A percentile compares a stretch with the other conserved stretches of the same genome.
Evolutionary conservation across 2,797 vertebrate species (phyloP).

Genomic region (Ataeniobius toweri): DNA sequence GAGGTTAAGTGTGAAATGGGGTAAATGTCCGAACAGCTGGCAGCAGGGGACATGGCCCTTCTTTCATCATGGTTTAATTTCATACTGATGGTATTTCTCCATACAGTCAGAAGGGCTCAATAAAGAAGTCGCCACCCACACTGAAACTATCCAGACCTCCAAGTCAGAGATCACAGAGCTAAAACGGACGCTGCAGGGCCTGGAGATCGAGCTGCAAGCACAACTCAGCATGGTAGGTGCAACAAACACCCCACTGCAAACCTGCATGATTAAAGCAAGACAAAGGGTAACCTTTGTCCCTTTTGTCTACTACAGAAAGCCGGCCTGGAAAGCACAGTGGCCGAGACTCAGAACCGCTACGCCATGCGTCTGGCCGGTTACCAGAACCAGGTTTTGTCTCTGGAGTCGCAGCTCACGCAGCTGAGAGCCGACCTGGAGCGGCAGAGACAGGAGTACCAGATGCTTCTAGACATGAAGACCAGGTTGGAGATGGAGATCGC

Average conservation of each 20-base stretch:
- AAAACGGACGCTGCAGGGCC: constrained; percentile 76
- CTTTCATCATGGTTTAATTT: background rate
- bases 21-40: background rate
- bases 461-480: constrained; percentile 88
- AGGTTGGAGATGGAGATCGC: constrained; percentile 90
- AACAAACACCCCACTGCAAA: background rate
- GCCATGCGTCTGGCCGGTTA: constrained; percentile 27
- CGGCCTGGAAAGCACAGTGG: constrained; percentile 61
- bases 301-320: constrained; percentile 63
- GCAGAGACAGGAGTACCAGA: constrained; percentile 84
- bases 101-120: constrained; percentile 23
- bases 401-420: constrained; percentile 85
- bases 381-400: constrained; percentile 77
- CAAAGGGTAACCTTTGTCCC: background rate
- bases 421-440: constrained; percentile 81
- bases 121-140: constrained; percentile 56
- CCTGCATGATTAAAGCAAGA: background rate
- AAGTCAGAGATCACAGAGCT: constrained; percentile 62
- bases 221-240: constrained; percentile 82
- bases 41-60: too few species aligned
- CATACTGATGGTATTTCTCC: background rate
- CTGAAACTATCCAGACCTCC: constrained; percentile 54
- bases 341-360: constrained; percentile 65
- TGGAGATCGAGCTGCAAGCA: constrained; percentile 88
- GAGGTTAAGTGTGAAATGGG: background rate